Percentiles rank a stretch among this genome's conserved stretches.
These are phyloP conservation scores for Chydorus sphaericus DNA, from an alignment of 2,888 invertebrate genomes.

Conservation along the genomic window DNA sequence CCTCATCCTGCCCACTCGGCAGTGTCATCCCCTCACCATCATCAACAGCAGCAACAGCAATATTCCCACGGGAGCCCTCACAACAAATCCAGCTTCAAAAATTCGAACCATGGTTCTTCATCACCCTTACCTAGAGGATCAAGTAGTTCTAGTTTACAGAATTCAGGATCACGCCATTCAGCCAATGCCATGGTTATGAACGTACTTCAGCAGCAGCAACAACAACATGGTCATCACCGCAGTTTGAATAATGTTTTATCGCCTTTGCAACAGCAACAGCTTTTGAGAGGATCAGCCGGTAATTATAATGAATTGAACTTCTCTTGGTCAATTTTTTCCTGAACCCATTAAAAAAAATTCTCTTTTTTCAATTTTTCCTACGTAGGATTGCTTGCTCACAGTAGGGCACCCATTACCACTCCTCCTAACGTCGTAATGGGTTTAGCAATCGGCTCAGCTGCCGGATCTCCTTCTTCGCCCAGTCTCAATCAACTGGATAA, in stretches of 20 bases:
- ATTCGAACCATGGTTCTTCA: background rate
- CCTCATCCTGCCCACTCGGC: background rate
- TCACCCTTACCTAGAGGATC: background rate
- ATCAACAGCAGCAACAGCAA: background rate
- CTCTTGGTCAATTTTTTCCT: no score
- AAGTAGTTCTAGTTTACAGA: background rate
- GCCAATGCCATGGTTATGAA: background rate
- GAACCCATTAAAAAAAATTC: no score
- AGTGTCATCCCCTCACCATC: background rate
- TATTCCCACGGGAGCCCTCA: background rate
- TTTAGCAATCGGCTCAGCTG: slow-evolving; percentile 24
- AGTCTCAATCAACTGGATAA: background rate
- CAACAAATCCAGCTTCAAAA: background rate
- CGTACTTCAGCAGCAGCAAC: background rate
- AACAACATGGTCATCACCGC: background rate
- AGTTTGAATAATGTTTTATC: background rate
- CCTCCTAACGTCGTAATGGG: slow-evolving; percentile 26
- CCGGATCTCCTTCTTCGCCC: slow-evolving; percentile 8
- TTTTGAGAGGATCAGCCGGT: slow-evolving; percentile 11
- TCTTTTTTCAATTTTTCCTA: slow-evolving; percentile 8
- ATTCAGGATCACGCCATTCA: background rate
- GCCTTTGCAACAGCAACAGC: slow-evolving; percentile 6
- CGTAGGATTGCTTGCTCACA: slow-evolving; percentile 11
- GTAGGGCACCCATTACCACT: slow-evolving; percentile 24
- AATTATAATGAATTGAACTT: no score